Evolutionary conservation across 2,113 vertebrate genomes (phyloP).

Genomic region (Gallinago undulata): DNA sequence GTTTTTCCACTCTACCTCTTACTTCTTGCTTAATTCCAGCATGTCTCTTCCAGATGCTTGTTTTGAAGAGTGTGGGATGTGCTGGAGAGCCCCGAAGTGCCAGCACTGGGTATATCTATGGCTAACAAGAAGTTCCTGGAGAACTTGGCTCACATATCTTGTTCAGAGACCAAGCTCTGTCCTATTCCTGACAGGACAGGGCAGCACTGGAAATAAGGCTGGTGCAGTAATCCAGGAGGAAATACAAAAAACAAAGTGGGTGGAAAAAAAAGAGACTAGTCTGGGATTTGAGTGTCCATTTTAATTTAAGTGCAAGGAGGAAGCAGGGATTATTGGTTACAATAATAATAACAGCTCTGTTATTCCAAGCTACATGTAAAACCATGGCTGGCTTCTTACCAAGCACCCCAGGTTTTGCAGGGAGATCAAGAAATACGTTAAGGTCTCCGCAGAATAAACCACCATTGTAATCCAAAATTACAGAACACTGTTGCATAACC

Average conservation of each 20-base stretch:
- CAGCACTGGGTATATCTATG: background rate
- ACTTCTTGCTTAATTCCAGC: background rate
- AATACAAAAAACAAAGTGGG: background rate
- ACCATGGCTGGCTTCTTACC: conserved; percentile 19
- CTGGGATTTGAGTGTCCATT: background rate
- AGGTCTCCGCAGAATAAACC: background rate
- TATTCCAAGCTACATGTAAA: conserved; percentile 37
- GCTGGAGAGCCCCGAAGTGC: background rate
- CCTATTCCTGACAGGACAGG: background rate
- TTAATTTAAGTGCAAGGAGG: conserved; percentile 63
- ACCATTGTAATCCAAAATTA: background rate
- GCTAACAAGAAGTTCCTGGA: background rate
- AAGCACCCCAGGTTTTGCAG: background rate
- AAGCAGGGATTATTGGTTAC: conserved; percentile 41
- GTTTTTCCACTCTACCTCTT: background rate
- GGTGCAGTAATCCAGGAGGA: background rate
- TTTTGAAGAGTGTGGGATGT: background rate
- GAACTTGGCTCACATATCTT: background rate
- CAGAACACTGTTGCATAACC: conserved; percentile 14
- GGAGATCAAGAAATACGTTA: background rate
- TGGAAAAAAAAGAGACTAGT: background rate
- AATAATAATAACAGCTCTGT: conserved; percentile 15
- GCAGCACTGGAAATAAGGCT: background rate
- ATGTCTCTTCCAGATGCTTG: background rate
- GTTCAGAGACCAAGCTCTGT: background rate